A percentile compares a stretch with the other conserved stretches of the same genome.
phyloP scores from a whole-genome alignment of 1,140 invertebrate genomes.

The Diorhabda carinulata region DNA sequence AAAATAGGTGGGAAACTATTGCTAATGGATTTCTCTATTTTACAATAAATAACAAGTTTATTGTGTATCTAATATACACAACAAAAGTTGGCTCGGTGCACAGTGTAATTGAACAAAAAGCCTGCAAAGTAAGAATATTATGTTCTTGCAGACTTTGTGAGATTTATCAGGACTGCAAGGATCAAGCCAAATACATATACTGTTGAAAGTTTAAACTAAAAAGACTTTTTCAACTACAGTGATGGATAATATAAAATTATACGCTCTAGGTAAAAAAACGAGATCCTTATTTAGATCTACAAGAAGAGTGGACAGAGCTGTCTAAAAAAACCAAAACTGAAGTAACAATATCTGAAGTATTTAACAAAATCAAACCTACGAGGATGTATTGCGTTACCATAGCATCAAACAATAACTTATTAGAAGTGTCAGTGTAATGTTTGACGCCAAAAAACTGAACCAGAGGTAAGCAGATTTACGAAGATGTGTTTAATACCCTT shows the following conservation, averaged over 20 bases:
- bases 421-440: too few species aligned
- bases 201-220: neutral
- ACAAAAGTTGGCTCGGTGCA: constrained; percentile 14
- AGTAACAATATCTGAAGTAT: too few species aligned
- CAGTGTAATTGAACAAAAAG: constrained; percentile 10
- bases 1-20: constrained; percentile 14
- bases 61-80: constrained; percentile 14
- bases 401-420: too few species aligned
- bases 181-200: neutral
- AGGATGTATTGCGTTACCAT: too few species aligned
- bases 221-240: neutral
- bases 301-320: neutral
- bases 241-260: constrained; percentile 4
- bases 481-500: too few species aligned
- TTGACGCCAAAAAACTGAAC: too few species aligned
- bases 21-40: constrained; percentile 7
- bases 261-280: neutral
- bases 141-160: neutral
- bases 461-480: too few species aligned
- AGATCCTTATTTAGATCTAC: neutral
- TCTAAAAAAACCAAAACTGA: neutral
- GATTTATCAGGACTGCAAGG: neutral
- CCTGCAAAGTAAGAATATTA: neutral
- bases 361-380: too few species aligned
- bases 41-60: neutral